Evolutionary conservation across 1,140 invertebrate species (phyloP), one percentile per base, ranked within the genome.

Genomic region (Procambarus virginalis): DNA sequence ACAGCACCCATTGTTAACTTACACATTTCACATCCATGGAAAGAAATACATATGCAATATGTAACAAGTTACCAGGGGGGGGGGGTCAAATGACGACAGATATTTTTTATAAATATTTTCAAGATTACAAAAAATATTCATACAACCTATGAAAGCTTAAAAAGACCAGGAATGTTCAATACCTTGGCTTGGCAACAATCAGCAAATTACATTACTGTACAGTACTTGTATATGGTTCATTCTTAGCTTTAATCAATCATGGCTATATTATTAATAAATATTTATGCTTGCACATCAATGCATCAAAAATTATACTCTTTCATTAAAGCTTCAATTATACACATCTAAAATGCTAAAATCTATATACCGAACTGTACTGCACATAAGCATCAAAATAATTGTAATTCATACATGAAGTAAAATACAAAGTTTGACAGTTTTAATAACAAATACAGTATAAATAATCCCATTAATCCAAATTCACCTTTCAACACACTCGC

Each of bases 1-100:
- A 73, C 68, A 73, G 68, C 68, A 73, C 68, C 68, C 68, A 73
- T 34, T 73, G 60, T 17, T 17, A 73, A 73, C n/a, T 73, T 73
- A 14, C 68, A 5, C 8, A 20, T 73, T 73, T n/a, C 4, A n/a
- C 4, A 68, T 68, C 20, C 20, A 12, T 68, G 20, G 14, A 68
- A 68, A 68, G 68, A 73, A 73, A 73, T 73, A 34, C n/a, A 73
- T 73, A 34, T 73, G 22, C 68, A 73, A 73, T 73, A 73, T 10
- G n/a, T 73, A 73, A 34, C 17, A 22, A 73, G 6, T 73, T 73
- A 73, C 22, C 22, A 34, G n/a, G 68, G 68, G 22, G 6, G 2
- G n/a, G 34, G n/a, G 8, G n/a, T 8, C 14, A 14, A 73, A 68
- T 73, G n/a, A 73, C 22, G 22, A 73, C 68, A 73, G 9, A 14